These are phyloP conservation scores for Agelas oroides DNA, from an alignment of 37 sponge, comb jelly and placozoan species.

Conservation along the genomic window DNA sequence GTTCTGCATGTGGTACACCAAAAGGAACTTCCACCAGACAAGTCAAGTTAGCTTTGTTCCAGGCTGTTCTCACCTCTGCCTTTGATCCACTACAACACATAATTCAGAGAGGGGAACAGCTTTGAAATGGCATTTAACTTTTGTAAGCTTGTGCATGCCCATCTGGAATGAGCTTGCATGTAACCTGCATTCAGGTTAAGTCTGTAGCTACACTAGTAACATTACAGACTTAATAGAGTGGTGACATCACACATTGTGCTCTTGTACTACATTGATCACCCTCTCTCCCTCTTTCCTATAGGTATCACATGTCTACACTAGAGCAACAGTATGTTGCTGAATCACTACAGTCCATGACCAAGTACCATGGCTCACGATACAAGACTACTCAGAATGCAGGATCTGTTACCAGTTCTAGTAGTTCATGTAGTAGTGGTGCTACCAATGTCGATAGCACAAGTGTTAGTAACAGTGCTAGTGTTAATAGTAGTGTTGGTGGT, in stretches of 20 bases:
- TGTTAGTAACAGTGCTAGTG: background rate
- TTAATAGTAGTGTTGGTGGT: background rate
- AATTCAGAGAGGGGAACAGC: too few species aligned
- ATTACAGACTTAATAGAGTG: too few species aligned
- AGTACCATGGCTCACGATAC: background rate
- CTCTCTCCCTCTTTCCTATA: background rate
- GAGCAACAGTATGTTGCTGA: conserved; percentile 68
- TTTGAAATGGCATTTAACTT: too few species aligned
- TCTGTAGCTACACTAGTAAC: too few species aligned
- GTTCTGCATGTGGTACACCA: conserved; percentile 53
- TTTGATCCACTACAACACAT: too few species aligned
- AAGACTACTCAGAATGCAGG: background rate
- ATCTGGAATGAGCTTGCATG: too few species aligned
- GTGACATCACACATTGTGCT: too few species aligned
- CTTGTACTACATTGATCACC: too few species aligned
- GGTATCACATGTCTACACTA: conserved; percentile 34
- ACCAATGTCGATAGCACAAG: background rate
- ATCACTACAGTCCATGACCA: conserved; percentile 26
- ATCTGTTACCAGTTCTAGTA: background rate
- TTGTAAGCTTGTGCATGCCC: too few species aligned
- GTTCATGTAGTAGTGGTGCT: background rate
- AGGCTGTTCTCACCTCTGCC: too few species aligned
- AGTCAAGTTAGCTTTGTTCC: conserved; percentile 44
- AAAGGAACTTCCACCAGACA: conserved; percentile 75
- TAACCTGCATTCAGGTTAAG: too few species aligned